Conservation (phyloP, 1,140 invertebrate genomes). For the Brachionus rotundiformis region DNA sequence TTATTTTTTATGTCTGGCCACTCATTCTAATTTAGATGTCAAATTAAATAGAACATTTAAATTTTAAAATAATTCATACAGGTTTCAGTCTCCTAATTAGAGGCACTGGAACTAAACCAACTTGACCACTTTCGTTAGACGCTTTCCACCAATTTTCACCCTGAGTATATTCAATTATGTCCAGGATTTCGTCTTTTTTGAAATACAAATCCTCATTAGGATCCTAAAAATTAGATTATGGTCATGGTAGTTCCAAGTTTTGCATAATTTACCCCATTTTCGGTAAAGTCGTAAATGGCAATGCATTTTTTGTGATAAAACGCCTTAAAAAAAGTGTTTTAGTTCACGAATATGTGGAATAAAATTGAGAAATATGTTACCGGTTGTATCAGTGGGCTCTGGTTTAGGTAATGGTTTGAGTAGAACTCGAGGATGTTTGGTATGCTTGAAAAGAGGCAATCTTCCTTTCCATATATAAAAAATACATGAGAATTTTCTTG, state of each 20-base stretch:
- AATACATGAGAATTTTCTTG: constrained; percentile 7
- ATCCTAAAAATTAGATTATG: constrained; percentile 1
- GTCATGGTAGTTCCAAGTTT: background rate
- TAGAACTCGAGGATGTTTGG: constrained; percentile 42
- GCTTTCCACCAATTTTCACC: constrained; percentile 51
- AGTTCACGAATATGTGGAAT: too few relatives aligned
- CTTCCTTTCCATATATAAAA: constrained; percentile 45
- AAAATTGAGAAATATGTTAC: too few relatives aligned
- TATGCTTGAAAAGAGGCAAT: constrained; percentile 40
- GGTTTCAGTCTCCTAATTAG: constrained; percentile 31
- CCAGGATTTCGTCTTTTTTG: constrained; percentile 38
- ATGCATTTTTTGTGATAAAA: constrained; percentile 49
- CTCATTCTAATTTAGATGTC: constrained; percentile 3
- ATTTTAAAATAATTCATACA: background rate
- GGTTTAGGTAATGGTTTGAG: constrained; percentile 47
- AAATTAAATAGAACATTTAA: background rate
- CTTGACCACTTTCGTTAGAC: background rate
- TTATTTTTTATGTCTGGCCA: background rate
- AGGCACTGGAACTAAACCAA: constrained; percentile 39
- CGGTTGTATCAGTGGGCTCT: constrained; percentile 33
- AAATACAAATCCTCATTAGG: constrained; percentile 51
- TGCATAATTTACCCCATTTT: constrained; percentile 36
- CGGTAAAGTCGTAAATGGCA: constrained; percentile 17
- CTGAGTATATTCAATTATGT: constrained; percentile 44
- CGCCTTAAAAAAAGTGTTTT: background rate